Evolutionary conservation across 2,888 invertebrate genomes (phyloP).

Genomic region (Laspeyria flexula): DNA sequence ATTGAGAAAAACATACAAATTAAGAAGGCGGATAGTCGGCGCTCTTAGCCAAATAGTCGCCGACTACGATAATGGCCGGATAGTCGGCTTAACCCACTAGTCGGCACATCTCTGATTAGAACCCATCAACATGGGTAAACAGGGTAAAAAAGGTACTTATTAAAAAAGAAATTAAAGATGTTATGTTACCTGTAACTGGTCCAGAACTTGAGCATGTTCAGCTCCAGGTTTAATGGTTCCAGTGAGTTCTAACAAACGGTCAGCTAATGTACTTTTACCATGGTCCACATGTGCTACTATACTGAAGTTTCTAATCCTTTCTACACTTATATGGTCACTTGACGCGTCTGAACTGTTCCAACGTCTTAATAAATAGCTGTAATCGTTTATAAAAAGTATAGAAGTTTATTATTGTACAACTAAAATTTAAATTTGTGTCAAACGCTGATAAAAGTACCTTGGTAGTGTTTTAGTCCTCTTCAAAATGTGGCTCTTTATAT

Average conservation of each 20-base stretch:
- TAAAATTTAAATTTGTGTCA: neutral
- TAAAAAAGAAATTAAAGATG: neutral
- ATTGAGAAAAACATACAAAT: too few species aligned
- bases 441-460: constrained; percentile 16
- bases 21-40: too few species aligned
- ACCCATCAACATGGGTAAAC: too few species aligned
- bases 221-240: constrained; percentile 90
- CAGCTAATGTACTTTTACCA: constrained; percentile 98
- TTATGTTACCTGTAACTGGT: constrained; percentile 88
- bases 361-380: constrained; percentile 49
- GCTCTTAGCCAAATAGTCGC: too few species aligned
- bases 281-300: constrained; percentile 99
- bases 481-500: constrained; percentile 19
- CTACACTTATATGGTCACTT: constrained; percentile 54
- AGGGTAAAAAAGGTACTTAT: too few species aligned
- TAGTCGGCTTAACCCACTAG: too few species aligned
- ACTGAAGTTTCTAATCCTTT: constrained; percentile 94
- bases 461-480: constrained; percentile 14
- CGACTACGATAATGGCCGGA: too few species aligned
- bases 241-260: constrained; percentile 96
- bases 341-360: constrained; percentile 53
- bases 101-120: too few species aligned
- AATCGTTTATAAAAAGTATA: constrained; percentile 25
- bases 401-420: neutral
- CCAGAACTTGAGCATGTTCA: constrained; percentile 90